Base-by-base conservation (phyloP, 2,113 vertebrate genomes). In the Parotia lawesii region DNA sequence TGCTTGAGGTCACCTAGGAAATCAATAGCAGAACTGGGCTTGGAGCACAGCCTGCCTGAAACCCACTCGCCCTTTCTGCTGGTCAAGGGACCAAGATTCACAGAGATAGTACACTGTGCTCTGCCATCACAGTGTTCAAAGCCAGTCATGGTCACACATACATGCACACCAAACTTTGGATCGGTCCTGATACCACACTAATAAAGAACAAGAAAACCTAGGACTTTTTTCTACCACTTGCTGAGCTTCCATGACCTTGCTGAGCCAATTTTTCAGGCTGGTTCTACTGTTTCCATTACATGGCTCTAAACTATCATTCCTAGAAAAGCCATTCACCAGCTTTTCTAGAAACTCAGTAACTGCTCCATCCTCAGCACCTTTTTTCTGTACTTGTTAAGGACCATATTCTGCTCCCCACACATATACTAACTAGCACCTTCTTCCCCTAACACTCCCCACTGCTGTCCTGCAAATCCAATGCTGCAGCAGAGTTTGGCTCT, bases 31-130 rank as follows among this genome's bases (percentile, higher is more conserved):
- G 38, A 81, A 38, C 25, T 13, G 57, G 57, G 24, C 12, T 87
- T 67, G 56, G 40, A 86, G 60, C 44, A 37, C 13, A 45, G 50
- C 19, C 44, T 2, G 2, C n/a, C 50, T 37, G 29, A 74, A 23
- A 13, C 0, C 28, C 35, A 12, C 15, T 31, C 24, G 10, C 5
- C 56, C 16, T 33, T 73, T 61, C 50, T 50, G 14, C 3, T 53
- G 24, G 29, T 31, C n/a, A 25, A 0, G 0, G 23, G 35, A 74
- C 37, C 3, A 5, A 45, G 3, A 13, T 0, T 3, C 29, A 48
- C 22, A 50, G 42, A 79, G 35, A 6, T 24, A 8, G 0, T 7
- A n/a, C 6, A 21, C 28, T 0, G 0, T n/a, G 31, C 37, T 75
- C 62, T 50, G 44, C 45, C 53, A 25, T 31, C 20, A 5, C 33